These are phyloP conservation scores for Benthosema pterotum DNA, from an alignment of 2,797 vertebrate genomes.

Conservation along the genomic window DNA sequence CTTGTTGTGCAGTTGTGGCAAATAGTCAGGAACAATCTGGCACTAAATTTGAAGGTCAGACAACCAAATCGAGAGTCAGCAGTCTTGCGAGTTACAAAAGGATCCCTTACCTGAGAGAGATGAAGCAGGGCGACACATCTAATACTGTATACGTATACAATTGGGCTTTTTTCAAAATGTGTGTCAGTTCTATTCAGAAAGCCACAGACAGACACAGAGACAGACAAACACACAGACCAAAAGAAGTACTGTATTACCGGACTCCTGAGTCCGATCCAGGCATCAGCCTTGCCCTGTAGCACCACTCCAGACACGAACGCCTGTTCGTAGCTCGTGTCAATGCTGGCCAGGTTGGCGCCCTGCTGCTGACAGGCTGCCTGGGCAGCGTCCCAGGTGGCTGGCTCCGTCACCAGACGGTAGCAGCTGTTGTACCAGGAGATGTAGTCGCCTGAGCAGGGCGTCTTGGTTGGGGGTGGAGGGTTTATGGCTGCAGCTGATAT, in stretches of 20 bases:
- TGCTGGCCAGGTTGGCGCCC: conserved; percentile 77
- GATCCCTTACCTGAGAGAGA: too few species aligned
- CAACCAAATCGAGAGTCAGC: too few species aligned
- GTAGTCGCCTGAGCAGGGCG: conserved; percentile 72
- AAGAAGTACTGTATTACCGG: conserved; percentile 46
- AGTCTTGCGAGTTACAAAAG: too few species aligned
- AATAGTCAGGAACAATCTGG: too few species aligned
- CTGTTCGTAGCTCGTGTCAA: conserved; percentile 85
- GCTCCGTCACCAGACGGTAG: conserved; percentile 76
- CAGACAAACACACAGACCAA: too few species aligned
- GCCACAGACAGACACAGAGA: too few species aligned
- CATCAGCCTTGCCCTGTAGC: conserved; percentile 68
- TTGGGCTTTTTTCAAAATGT: too few species aligned
- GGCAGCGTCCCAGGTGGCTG: conserved; percentile 72
- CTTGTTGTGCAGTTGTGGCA: too few species aligned
- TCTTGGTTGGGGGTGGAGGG: conserved; percentile 68
- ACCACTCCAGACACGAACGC: conserved; percentile 78
- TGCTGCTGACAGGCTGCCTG: conserved; percentile 61
- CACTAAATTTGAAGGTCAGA: too few species aligned
- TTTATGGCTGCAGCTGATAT: conserved; percentile 67
- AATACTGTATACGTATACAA: too few species aligned
- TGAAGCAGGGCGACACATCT: too few species aligned
- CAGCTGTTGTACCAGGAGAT: conserved; percentile 81
- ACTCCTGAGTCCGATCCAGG: conserved; percentile 82
- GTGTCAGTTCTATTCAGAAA: too few species aligned